Evolutionary conservation across 2,113 vertebrate genomes (phyloP).

Genomic region (Perca fluviatilis): DNA sequence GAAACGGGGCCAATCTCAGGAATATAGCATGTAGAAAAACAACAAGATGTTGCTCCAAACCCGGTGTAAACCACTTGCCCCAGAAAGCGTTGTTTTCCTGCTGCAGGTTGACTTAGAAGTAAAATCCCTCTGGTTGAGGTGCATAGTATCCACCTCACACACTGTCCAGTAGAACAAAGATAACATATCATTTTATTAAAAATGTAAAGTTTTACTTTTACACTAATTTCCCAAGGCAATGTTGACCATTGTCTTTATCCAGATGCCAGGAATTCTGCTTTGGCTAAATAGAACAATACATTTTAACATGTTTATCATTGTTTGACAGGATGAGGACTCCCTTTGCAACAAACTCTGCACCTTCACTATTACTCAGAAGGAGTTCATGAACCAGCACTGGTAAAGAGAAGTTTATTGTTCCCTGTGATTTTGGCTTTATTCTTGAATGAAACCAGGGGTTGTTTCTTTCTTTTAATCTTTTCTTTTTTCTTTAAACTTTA

Average conservation of each 20-base stretch:
- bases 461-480: neutral
- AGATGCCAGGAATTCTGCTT: neutral
- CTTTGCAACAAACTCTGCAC: constrained; percentile 99
- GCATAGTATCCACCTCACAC: neutral
- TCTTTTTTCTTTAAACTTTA: too few relatives aligned
- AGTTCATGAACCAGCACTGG: constrained; percentile 99
- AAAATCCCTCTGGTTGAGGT: neutral
- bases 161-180: neutral
- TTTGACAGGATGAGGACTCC: constrained; percentile 96
- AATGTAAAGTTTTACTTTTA: neutral
- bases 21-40: neutral
- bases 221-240: neutral
- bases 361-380: constrained; percentile 99
- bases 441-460: constrained; percentile 28
- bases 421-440: constrained; percentile 15
- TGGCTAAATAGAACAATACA: neutral
- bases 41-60: neutral
- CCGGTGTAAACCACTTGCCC: too few relatives aligned
- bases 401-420: constrained; percentile 79
- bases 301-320: constrained; percentile 21
- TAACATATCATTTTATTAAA: neutral
- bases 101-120: neutral
- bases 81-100: neutral
- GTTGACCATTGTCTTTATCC: neutral
- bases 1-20: neutral